A percentile compares a stretch with the other conserved stretches of the same genome.
Conservation (phyloP, 2,888 invertebrate genomes). For the Heliothis peltigera region DNA sequence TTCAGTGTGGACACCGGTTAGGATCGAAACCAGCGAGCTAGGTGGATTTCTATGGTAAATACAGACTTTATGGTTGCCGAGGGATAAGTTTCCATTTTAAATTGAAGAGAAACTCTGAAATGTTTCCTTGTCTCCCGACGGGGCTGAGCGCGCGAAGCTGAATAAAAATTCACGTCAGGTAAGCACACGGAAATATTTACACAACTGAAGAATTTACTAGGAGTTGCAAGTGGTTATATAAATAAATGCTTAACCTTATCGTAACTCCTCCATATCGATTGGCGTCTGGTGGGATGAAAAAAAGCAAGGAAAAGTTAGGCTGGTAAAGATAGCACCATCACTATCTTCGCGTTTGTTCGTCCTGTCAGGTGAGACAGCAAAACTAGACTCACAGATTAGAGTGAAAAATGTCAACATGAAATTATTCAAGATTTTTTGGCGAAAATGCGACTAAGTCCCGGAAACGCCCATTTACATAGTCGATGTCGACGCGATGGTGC, state of each 20-base stretch:
- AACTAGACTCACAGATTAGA: slow-evolving; percentile 61
- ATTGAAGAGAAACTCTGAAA: slow-evolving; percentile 88
- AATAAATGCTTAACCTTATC: slow-evolving; percentile 69
- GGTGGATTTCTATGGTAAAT: slow-evolving; percentile 89
- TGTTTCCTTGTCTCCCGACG: slow-evolving; percentile 85
- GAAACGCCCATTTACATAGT: slow-evolving; percentile 89
- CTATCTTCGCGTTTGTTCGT: neutral
- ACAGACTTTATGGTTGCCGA: slow-evolving; percentile 88
- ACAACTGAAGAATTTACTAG: slow-evolving; percentile 77
- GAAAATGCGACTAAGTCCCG: slow-evolving; percentile 86
- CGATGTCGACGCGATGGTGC: slow-evolving; percentile 90
- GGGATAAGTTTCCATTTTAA: slow-evolving; percentile 90
- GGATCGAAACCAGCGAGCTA: slow-evolving; percentile 83
- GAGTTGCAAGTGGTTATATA: slow-evolving; percentile 73
- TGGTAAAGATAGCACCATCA: neutral
- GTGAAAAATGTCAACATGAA: slow-evolving; percentile 67
- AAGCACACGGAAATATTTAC: slow-evolving; percentile 84
- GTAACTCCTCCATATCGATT: slow-evolving; percentile 60
- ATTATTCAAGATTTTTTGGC: slow-evolving; percentile 80
- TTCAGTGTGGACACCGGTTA: slow-evolving; percentile 86
- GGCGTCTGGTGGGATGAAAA: slow-evolving; percentile 34
- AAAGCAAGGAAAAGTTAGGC: slow-evolving; percentile 18
- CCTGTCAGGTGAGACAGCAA: slow-evolving; percentile 17
- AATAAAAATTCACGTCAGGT: slow-evolving; percentile 88
- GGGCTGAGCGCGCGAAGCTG: slow-evolving; percentile 76